Evolutionary conservation across 2,113 vertebrate genomes (phyloP).

Genomic region (Paedocypris sp.): DNA sequence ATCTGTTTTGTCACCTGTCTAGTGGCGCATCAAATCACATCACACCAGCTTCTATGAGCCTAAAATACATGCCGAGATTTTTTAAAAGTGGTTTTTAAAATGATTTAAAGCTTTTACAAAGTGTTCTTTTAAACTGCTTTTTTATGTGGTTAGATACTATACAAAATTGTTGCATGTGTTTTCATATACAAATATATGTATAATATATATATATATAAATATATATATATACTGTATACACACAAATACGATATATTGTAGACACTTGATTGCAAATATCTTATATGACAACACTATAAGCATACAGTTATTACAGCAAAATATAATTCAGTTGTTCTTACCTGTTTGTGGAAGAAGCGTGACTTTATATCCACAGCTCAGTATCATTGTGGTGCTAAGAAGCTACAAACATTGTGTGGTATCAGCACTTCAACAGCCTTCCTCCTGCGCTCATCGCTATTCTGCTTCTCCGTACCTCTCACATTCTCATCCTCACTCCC

Average conservation of each 20-base stretch:
- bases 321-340: constrained; percentile 18
- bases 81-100: no score
- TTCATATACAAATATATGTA: no score
- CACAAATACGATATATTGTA: no score
- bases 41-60: background rate
- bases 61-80: background rate
- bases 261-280: no score
- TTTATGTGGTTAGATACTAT: no score
- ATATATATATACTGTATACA: no score
- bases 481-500: constrained; percentile 22
- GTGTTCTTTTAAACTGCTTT: no score
- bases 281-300: no score
- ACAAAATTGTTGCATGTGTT: no score
- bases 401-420: constrained; percentile 18
- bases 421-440: constrained; percentile 27
- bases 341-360: constrained; percentile 11
- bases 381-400: background rate
- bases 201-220: no score
- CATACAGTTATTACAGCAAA: no score
- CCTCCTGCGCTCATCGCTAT: constrained; percentile 17
- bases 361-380: constrained; percentile 5
- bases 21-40: background rate
- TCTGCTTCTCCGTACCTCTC: constrained; percentile 26
- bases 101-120: no score
- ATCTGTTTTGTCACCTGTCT: background rate